Conservation (phyloP, 2,888 invertebrate genomes). For the Neria commutata region DNA sequence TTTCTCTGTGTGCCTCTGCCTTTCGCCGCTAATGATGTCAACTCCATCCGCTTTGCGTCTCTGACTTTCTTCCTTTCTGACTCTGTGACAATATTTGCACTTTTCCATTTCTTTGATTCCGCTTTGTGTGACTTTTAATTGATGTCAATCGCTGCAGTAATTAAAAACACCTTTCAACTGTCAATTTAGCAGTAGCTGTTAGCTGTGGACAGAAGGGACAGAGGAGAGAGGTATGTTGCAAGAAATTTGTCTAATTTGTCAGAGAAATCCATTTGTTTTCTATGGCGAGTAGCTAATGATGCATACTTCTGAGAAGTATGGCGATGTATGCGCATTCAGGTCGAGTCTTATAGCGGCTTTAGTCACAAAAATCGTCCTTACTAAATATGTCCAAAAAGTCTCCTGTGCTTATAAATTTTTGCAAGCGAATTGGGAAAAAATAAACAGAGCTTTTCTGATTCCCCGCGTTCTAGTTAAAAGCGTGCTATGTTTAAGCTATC, state of each 20-base stretch:
- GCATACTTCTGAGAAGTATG: no score
- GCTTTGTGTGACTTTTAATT: conserved; percentile 15
- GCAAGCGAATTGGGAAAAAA: no score
- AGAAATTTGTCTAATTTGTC: neutral
- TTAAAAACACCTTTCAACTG: conserved; percentile 59
- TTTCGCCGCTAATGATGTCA: neutral
- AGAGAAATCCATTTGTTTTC: neutral
- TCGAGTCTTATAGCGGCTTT: no score
- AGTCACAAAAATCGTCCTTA: no score
- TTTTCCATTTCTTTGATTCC: conserved; percentile 50
- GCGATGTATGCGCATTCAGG: neutral
- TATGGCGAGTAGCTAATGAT: neutral
- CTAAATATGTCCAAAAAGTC: no score
- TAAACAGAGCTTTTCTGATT: no score
- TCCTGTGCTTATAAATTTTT: no score
- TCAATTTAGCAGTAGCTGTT: conserved; percentile 26
- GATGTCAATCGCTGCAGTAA: conserved; percentile 46
- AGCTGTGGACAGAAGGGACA: no score
- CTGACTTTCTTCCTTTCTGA: conserved; percentile 11
- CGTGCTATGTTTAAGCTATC: no score
- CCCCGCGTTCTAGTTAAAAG: no score
- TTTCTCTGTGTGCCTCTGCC: neutral
- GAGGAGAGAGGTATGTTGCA: no score
- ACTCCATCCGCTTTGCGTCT: neutral
- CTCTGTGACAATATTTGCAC: conserved; percentile 48